Evolutionary conservation across 2,113 vertebrate species (phyloP), one percentile per base, ranked within the genome.

Genomic region (Junco hyemalis): DNA sequence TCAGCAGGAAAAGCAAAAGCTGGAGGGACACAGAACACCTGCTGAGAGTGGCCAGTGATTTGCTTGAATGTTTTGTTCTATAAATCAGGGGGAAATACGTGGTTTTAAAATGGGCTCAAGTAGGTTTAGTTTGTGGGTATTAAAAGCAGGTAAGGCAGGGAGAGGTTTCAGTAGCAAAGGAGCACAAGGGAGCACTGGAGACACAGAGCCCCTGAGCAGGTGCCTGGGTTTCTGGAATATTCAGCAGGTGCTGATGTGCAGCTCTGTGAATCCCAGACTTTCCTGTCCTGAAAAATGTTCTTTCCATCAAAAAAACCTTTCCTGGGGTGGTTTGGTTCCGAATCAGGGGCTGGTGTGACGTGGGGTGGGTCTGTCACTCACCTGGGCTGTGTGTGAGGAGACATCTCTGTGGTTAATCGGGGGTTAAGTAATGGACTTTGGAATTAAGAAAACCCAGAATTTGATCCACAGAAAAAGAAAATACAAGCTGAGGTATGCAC

Each of bases 171-270:
- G 10, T 7, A 42, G 21, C 63, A 56, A 72, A 64, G 65, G n/a
- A 68, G n/a, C 78, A 33, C 0, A 0, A 40, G 31, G 24, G 14
- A 81, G 33, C 31, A 38, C 28, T 51, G 59, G 33, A 72, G 60
- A 53, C 9, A 31, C 1, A 42, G 28, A 85, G 8, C 15, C 25
- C n/a, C 44, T 1, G 45, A 80, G 87, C 90, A 93, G 66, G 56
- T 87, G 74, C 50, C 42, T 16, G 5, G 40, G 7, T 71, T 79
- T 68, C 23, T 40, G 71, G 31, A 29, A 86, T 24, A 33, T 69
- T 45, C 81, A 64, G 77, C 92, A 93, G 48, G 56, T 92, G 73
- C 53, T 54, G 24, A 54, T 45, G 57, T 18, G 57, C 72, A 91
- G 88, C 57, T 92, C 77, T 65, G 3, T 4, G 50, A 56, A 36